Base-by-base conservation (phyloP, 53 echinoderm and acorn worm species). In the Mesocentrotus franciscanus region DNA sequence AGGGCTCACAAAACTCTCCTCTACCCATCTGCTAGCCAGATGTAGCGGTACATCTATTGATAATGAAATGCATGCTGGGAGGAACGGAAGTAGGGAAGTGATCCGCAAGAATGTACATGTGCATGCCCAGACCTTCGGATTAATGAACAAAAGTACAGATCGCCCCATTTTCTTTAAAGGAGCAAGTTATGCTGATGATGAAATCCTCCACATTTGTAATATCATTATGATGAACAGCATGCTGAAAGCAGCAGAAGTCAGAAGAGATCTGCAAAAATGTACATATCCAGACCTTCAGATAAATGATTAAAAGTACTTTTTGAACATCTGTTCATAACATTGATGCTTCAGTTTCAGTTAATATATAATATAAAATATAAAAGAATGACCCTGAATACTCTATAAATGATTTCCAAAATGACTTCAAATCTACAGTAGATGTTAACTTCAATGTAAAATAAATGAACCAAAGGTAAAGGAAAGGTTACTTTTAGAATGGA, bases 11-110 rank as follows among this genome's bases (percentile, higher is more conserved):
- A 15, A 33, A 30, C 76, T 76, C 33, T 76, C 42, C 12, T 36
- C 74, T 11, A 74, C 81, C 22, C 91, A 91, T 61, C 61, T 91
- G 91, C 64, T 66, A n/a, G 32, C 64, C 91, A 91, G 91, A 91
- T 91, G 91, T 30, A 35, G 91, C 91, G 91, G 62, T 58, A 66
- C 33, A 62, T 66, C 39, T 91, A 91, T 66, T 91, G 91, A 91
- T 34, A 35, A 22, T 64, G 62, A 91, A 66, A 91, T 20, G 68
- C 91, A 91, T 91, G 91, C 91, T 91, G 91, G 68, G 91, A 66
- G 91, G 49, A 91, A 29, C 91, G 91, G 91, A 91, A 91, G 61
- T 91, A 64, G 16, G 68, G 16, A 91, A 20, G 61, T 66, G 62
- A 91, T 66, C 66, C 91, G 22, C 35, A 91, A 91, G 56, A 91